A percentile compares a stretch with the other conserved stretches of the same genome.
Conservation (phyloP, 2,797 vertebrate species). For the Anabas testudineus region DNA sequence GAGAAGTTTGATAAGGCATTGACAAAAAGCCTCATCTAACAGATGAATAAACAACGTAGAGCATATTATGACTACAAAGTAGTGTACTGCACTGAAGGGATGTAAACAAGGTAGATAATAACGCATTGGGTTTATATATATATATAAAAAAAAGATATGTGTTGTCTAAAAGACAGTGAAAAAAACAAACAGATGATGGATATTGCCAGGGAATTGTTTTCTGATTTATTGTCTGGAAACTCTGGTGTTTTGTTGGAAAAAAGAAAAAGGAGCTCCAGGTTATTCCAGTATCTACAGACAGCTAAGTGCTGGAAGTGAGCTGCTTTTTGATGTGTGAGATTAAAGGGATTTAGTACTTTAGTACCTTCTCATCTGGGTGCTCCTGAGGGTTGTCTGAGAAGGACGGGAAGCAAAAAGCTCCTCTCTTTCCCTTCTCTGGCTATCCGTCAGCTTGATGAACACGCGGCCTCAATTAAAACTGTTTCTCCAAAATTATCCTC, state of each 20-base stretch:
- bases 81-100: slow-evolving; percentile 15
- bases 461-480: slow-evolving; percentile 56
- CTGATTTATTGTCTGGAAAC: slow-evolving; percentile 30
- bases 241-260: slow-evolving; percentile 43
- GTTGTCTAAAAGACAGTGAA: slow-evolving; percentile 10
- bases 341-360: slow-evolving; percentile 79
- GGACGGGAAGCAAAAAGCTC: slow-evolving; percentile 65
- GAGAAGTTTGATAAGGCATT: slow-evolving; percentile 39
- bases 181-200: slow-evolving; percentile 26
- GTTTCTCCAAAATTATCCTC: slow-evolving; percentile 29
- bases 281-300: slow-evolving; percentile 62
- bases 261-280: slow-evolving; percentile 49
- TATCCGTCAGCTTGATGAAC: slow-evolving; percentile 47
- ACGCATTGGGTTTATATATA: slow-evolving; percentile 1
- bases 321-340: slow-evolving; percentile 80
- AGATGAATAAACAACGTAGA: slow-evolving; percentile 22
- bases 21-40: slow-evolving; percentile 32
- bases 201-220: slow-evolving; percentile 21
- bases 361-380: slow-evolving; percentile 67
- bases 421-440: slow-evolving; percentile 41
- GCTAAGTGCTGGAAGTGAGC: slow-evolving; percentile 69
- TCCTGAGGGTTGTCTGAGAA: slow-evolving; percentile 70
- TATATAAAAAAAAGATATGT: neutral
- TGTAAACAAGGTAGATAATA: slow-evolving; percentile 36
- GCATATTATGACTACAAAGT: slow-evolving; percentile 25